phyloP scores from a whole-genome alignment of 1,140 invertebrate species.

The Caenorhabditis briggsae region DNA sequence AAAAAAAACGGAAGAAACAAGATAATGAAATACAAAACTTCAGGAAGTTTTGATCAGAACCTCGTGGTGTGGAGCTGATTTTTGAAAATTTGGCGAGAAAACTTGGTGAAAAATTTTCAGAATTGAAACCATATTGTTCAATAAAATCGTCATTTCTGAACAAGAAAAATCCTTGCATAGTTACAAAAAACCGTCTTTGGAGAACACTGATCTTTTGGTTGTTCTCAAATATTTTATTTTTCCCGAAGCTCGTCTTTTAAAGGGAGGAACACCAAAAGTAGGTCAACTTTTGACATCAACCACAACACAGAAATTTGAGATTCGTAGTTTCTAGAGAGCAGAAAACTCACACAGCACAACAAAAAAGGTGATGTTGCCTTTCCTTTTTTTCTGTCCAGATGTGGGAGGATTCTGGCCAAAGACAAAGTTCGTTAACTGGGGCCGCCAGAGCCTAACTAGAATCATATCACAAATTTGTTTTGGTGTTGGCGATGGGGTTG shows the following conservation, averaged over 20 bases:
- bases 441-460: slow-evolving; percentile 32
- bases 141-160: too few relatives aligned
- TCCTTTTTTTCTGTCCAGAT: not conserved
- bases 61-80: too few relatives aligned
- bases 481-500: not conserved
- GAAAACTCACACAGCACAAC: not conserved
- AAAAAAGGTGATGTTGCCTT: slow-evolving; percentile 27
- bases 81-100: too few relatives aligned
- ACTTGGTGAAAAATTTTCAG: too few relatives aligned
- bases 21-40: slow-evolving; percentile 3
- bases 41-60: too few relatives aligned
- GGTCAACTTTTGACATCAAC: not conserved
- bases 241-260: too few relatives aligned
- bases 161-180: too few relatives aligned
- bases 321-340: slow-evolving; percentile 1
- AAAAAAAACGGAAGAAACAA: not conserved
- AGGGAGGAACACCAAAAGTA: not conserved
- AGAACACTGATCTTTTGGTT: not conserved
- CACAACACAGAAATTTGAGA: not conserved
- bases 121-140: too few relatives aligned
- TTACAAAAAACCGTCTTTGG: too few relatives aligned
- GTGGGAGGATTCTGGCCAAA: slow-evolving; percentile 7
- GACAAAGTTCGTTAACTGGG: slow-evolving; percentile 38
- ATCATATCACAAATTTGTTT: slow-evolving; percentile 19
- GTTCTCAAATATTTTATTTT: not conserved